These are phyloP conservation scores for Egretta garzetta DNA, from an alignment of 2,113 vertebrate genomes.

Conservation along the genomic window DNA sequence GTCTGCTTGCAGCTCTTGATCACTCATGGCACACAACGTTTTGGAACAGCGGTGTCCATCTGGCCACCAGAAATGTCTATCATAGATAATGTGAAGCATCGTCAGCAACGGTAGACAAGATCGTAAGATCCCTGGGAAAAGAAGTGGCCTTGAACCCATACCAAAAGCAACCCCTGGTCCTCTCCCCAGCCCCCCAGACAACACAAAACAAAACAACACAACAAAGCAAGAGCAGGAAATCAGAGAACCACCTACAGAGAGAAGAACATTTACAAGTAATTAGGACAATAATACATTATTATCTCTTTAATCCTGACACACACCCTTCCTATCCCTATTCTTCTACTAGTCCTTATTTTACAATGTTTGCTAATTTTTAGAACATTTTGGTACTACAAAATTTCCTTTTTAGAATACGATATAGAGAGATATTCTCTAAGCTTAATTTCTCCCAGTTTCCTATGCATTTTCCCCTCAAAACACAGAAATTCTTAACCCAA, in stretches of 20 bases:
- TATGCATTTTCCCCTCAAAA: not conserved
- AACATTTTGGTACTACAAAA: not conserved
- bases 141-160: not conserved
- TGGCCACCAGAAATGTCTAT: not conserved
- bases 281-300: not conserved
- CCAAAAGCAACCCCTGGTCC: fast-evolving
- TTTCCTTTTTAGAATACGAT: not conserved
- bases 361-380: not conserved
- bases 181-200: fast-evolving
- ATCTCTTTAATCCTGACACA: not conserved
- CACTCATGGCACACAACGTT: fast-evolving
- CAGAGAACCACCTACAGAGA: not conserved
- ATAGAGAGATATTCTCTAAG: not conserved
- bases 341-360: not conserved
- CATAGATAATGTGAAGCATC: not conserved
- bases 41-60: not conserved
- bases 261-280: not conserved
- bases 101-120: not conserved
- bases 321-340: not conserved
- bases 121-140: not conserved
- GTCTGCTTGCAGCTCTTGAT: not conserved
- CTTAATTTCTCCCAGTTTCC: not conserved
- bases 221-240: not conserved
- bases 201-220: not conserved
- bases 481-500: not conserved